Evolutionary conservation across 2,797 vertebrate species (phyloP), one percentile per base, ranked within the genome.

Genomic region (Gymnoscopelus braueri): DNA sequence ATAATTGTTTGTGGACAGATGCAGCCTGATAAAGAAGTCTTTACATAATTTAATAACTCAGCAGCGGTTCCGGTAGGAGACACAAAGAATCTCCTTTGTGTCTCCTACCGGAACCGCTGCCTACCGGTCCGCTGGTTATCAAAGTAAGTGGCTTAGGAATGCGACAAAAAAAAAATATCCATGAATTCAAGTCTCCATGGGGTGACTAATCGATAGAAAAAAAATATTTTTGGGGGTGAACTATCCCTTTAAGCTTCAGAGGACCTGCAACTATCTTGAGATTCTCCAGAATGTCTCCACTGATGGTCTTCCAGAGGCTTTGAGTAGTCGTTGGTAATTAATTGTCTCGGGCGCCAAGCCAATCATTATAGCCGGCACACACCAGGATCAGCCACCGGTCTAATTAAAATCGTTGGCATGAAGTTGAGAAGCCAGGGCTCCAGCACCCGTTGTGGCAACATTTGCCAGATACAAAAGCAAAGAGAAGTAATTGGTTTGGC

Each of bases 381-480:
- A 66, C 74, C 63, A 77, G 63, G 76, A 84, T 86, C 85, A 85
- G 78, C 83, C 66, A 56, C 77, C 62, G 57, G 71, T 83, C 83
- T 78, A 87, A 91, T 90, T 83, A 87, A 91, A 89, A 87, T 78
- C 61, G 68, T 84, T 83, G 76, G 81, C 80, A 68, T 60, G 12
- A 65, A 80, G 75, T 74, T 14, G 14, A 53, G 35, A 39, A 73
- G 79, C 67, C 70, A 74, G 65, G 84, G 69, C 65, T 71, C 63
- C 6, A 19, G 68, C 26, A 14, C 52, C 19, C 60, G 69, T 19
- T 12, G 7, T 26, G 32, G 68, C 49, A 61, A 64, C 66, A 63
- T 78, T 75, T 82, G 84, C 79, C 78, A 83, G 80, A 78, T 23
- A 64, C 50, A 23, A 52, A 39, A 80, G 69, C 51, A 58, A 66